Evolutionary conservation across 2,113 vertebrate genomes (phyloP).

Genomic region (Ondatra zibethicus): DNA sequence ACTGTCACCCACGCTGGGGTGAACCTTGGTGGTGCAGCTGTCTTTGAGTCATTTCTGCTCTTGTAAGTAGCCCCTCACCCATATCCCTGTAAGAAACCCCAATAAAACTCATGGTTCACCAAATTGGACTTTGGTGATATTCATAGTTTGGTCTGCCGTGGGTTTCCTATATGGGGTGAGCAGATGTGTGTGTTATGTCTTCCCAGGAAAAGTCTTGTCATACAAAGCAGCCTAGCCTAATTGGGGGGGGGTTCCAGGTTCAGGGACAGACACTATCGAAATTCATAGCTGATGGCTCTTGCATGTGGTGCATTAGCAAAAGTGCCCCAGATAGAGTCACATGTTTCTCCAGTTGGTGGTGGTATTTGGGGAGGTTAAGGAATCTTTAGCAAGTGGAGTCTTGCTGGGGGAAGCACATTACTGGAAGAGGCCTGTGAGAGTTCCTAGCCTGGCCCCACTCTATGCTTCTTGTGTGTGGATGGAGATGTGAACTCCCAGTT

Average conservation of each 20-base stretch:
- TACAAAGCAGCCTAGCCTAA: not conserved
- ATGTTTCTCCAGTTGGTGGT: not conserved
- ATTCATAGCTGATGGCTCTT: not conserved
- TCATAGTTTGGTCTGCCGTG: not conserved
- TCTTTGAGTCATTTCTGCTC: not conserved
- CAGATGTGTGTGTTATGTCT: not conserved
- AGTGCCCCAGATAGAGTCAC: not conserved
- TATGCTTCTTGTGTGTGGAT: too few species aligned
- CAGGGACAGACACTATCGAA: not conserved
- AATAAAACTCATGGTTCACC: not conserved
- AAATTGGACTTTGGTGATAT: not conserved
- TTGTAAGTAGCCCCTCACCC: not conserved
- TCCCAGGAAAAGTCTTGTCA: not conserved
- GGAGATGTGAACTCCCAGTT: not conserved
- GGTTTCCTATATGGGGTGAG: not conserved
- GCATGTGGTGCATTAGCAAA: not conserved
- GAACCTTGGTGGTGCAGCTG: not conserved
- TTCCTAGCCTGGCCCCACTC: not conserved
- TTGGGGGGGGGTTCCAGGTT: not conserved
- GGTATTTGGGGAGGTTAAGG: not conserved
- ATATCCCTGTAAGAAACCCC: not conserved
- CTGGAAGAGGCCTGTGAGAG: not conserved
- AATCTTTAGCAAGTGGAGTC: not conserved
- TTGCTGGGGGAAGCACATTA: not conserved
- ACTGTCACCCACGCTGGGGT: not conserved